Base-by-base conservation (phyloP, 2,797 vertebrate genomes). In the Urocyon cinereoargenteus region DNA sequence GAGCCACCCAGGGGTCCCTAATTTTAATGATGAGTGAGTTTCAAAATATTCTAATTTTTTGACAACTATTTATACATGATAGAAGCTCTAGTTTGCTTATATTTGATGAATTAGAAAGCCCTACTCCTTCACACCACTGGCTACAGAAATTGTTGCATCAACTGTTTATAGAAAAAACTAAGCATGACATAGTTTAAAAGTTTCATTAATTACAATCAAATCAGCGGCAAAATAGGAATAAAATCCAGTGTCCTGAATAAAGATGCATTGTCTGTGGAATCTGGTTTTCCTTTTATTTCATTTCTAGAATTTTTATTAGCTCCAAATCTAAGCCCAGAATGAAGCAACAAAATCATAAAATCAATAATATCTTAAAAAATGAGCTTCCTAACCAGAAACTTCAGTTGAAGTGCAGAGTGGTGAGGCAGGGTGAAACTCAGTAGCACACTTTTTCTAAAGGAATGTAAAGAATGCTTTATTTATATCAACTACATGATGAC, bases 281-380 rank as follows among this genome's bases (percentile, higher is more conserved):
- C 75, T n/a, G 45, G 34, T 36, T 90, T 95, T 86, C 22, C 53
- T 97, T 96, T 83, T 40, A 77, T 81, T 91, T 15, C 28, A 81
- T 72, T 86, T 84, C 53, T 86, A 92, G 83, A 92, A 66, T 59
- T 94, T 82, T 51, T 19, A 57, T 73, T 90, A 93, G 16, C 49
- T 94, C 53, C 68, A 84, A 68, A 55, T 59, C 34, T 85, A 96
- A 97, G 36, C 55, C 64, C 31, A 79, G n/a, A 88, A 92, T 93
- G 81, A 94, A 57, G 55, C 36, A 55, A 92, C 77, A 22, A 83
- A 78, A 24, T 82, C 93, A 73, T 40, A 78, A 73, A 92, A 64
- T 96, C 72, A 82, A 1, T 87, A 90, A 88, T 70, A 68, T 81
- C 28, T 94, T 45, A 86, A 61, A 4, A 68, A 24, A 49, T 57